Base-by-base conservation (phyloP, 2,888 invertebrate species). In the Cenopis cana region DNA sequence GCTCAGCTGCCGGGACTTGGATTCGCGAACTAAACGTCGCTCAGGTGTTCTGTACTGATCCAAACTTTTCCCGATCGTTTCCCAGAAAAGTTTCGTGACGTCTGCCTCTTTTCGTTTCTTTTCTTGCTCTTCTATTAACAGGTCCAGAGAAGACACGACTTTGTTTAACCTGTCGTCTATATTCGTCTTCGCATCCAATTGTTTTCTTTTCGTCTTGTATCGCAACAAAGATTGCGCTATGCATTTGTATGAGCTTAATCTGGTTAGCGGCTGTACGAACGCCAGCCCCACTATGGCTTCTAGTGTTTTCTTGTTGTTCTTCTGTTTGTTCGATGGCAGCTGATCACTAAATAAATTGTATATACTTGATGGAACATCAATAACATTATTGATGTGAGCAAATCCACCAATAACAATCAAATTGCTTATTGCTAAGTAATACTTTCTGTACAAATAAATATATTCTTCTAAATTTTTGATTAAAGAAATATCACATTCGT, bases 21-120 rank as follows among this genome's bases (percentile, higher is more conserved):
- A 98, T 78, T 98, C 97, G 69, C 96, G 93, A 66, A 98, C 94
- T 50, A 98, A 88, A n/a, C 98, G 94, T 66, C 98, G 94, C 65
- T 95, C 95, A 6, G 93, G 95, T 6, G 93, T 94, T 81, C 95
- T 94, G 73, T 95, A 91, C 60, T 94, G 92, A 72, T 96, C 96
- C 2, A 95, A 88, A 20, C 94, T 83, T 87, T 95, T 96, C 0
- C 95, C 95, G 50, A 95, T 93, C 73, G 94, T 95, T 80, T 96
- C 95, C 97, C 97, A 97, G 93, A 97, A 97, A 60, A 94, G 83
- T 80, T 95, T 95, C 0, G 97, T 97, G 33, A 90, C 80, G 73
- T 96, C 96, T 0, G 97, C 96, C 81, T 95, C 95, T 71, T 94
- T 94, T 56, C 95, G 89, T 71, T 93, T 94, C 77, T 93, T 93